These are phyloP conservation scores for Lates calcarifer DNA, from an alignment of 2,113 vertebrate genomes.

Conservation along the genomic window DNA sequence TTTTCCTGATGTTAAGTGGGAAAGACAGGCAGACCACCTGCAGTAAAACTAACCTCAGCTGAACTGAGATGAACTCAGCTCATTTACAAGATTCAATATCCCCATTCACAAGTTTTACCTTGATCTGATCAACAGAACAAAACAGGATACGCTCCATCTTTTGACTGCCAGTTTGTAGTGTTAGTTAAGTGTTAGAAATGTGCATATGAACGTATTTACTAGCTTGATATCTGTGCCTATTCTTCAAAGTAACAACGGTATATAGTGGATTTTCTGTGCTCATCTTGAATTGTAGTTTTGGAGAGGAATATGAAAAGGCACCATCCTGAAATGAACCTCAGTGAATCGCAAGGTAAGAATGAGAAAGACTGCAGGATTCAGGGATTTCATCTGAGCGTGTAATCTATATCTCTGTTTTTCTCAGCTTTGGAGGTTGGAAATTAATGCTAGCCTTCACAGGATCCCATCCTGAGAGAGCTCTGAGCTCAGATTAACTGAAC, in stretches of 20 bases:
- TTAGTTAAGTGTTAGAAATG: no score
- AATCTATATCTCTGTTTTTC: neutral
- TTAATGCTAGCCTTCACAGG: neutral
- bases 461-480: neutral
- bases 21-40: neutral
- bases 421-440: neutral
- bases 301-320: neutral
- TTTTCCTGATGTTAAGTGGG: neutral
- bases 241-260: no score
- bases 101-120: neutral
- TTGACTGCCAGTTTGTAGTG: neutral
- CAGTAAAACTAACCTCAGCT: neutral
- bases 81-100: neutral
- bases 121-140: neutral
- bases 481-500: slow-evolving; percentile 43
- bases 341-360: neutral
- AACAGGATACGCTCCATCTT: neutral
- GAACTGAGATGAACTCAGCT: neutral
- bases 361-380: neutral
- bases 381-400: neutral
- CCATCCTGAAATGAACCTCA: slow-evolving; percentile 2
- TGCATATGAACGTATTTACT: neutral
- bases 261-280: neutral
- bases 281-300: neutral
- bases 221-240: neutral